phyloP scores from a whole-genome alignment of 2,113 vertebrate genomes.

The Vulpes ferrilata region DNA sequence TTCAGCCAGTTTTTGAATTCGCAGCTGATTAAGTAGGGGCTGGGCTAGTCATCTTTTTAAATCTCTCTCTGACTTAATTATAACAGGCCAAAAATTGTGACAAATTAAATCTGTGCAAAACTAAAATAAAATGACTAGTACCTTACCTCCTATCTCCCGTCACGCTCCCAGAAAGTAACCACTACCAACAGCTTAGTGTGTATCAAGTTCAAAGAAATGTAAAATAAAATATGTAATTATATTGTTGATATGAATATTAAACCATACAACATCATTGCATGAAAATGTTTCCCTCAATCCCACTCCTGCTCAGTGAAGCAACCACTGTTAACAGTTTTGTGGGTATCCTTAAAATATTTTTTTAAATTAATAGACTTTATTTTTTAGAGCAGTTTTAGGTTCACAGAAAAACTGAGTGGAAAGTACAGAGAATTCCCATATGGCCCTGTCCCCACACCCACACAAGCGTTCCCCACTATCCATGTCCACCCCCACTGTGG shows the following conservation, averaged over 20 bases:
- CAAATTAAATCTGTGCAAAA: constrained; percentile 29
- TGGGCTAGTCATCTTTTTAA: not conserved
- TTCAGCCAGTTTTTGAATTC: constrained; percentile 21
- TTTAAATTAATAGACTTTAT: not conserved
- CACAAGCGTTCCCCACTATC: not conserved
- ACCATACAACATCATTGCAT: not conserved
- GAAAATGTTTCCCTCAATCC: not conserved
- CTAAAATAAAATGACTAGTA: constrained; percentile 15
- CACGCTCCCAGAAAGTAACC: not conserved
- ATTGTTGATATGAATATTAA: constrained; percentile 28
- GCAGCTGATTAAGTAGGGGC: not conserved
- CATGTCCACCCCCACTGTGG: not conserved
- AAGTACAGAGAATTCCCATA: not conserved
- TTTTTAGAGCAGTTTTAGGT: not conserved
- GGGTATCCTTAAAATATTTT: not conserved
- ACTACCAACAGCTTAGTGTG: not conserved
- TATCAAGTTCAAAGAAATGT: not conserved
- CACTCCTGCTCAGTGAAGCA: not conserved
- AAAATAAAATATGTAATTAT: constrained; percentile 17
- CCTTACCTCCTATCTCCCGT: not conserved
- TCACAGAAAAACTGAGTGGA: not conserved
- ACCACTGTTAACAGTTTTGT: constrained; percentile 5
- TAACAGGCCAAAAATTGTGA: constrained; percentile 24
- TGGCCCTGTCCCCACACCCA: too few relatives aligned
- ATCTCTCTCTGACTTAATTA: constrained; percentile 24